A percentile compares a stretch with the other conserved stretches of the same genome.
Evolutionary conservation across 2,797 vertebrate genomes (phyloP).

Genomic region (Malacoraja senta): DNA sequence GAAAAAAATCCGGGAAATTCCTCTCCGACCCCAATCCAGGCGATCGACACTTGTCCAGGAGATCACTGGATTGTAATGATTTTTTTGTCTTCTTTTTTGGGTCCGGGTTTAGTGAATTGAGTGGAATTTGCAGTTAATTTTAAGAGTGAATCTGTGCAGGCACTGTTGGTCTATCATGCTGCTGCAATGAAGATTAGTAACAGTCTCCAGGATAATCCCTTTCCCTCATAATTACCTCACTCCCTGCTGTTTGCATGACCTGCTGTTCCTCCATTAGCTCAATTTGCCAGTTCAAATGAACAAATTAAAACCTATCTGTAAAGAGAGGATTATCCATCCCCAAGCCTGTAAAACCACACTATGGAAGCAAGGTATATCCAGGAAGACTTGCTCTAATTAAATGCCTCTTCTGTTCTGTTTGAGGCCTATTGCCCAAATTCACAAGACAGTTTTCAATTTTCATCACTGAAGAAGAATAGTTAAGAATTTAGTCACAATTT

Average conservation of each 20-base stretch:
- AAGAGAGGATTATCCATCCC: neutral
- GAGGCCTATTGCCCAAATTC: neutral
- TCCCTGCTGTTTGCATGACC: too few relatives aligned
- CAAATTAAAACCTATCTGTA: neutral
- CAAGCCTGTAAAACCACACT: neutral
- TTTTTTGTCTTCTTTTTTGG: neutral
- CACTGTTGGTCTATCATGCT: neutral
- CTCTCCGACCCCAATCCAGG: too few relatives aligned
- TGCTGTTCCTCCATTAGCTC: neutral
- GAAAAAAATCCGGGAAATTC: too few relatives aligned
- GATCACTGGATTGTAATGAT: too few relatives aligned
- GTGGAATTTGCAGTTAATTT: neutral
- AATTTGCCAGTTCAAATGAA: neutral
- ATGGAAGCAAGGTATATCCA: neutral
- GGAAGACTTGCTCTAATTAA: neutral
- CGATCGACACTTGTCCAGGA: too few relatives aligned
- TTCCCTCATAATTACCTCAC: neutral
- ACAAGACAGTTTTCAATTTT: too few relatives aligned
- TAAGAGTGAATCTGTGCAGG: neutral
- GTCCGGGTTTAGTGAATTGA: neutral
- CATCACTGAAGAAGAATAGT: neutral
- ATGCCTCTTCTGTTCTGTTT: neutral
- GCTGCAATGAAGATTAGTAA: neutral
- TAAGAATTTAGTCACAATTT: neutral
- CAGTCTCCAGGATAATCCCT: neutral